phyloP scores from a whole-genome alignment of 2,888 invertebrate species.

The Pardosa pseudoannulata region DNA sequence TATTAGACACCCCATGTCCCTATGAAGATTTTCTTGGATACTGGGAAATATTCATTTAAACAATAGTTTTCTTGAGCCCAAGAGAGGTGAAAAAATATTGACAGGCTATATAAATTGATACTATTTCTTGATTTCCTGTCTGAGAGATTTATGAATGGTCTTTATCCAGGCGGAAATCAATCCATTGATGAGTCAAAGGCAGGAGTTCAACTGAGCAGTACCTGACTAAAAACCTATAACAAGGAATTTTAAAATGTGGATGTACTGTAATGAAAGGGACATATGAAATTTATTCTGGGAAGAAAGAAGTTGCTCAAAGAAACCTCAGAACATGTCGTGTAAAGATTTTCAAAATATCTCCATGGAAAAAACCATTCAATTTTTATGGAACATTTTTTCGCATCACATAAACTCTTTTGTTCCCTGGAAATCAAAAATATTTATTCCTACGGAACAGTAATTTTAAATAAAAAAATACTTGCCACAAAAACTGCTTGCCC shows the following conservation, averaged over 20 bases:
- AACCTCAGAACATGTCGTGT: slow-evolving; percentile 13
- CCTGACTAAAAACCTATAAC: slow-evolving; percentile 26
- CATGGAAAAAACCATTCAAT: slow-evolving; percentile 3
- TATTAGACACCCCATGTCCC: not conserved
- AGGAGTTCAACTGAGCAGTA: slow-evolving; percentile 31
- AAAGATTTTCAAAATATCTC: not conserved
- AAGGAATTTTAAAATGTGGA: slow-evolving; percentile 28
- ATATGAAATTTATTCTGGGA: slow-evolving; percentile 23
- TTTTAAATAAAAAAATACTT: not conserved
- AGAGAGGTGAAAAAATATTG: not conserved
- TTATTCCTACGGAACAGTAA: not conserved
- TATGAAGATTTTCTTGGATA: not conserved
- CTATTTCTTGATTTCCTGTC: not conserved
- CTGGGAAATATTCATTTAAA: not conserved
- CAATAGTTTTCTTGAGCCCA: not conserved
- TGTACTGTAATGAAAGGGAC: not conserved
- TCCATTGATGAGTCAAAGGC: slow-evolving; percentile 25
- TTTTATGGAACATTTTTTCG: slow-evolving; percentile 31
- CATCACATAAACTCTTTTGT: not conserved
- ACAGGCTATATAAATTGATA: not conserved
- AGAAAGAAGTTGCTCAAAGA: not conserved
- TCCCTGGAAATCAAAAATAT: slow-evolving; percentile 25
- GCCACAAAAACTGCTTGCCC: not conserved
- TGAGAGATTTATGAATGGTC: not conserved
- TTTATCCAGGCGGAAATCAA: slow-evolving; percentile 9